Evolutionary conservation across 2,888 invertebrate genomes (phyloP), one percentile per base, ranked within the genome.

Genomic region (Eupithecia pulchellata): DNA sequence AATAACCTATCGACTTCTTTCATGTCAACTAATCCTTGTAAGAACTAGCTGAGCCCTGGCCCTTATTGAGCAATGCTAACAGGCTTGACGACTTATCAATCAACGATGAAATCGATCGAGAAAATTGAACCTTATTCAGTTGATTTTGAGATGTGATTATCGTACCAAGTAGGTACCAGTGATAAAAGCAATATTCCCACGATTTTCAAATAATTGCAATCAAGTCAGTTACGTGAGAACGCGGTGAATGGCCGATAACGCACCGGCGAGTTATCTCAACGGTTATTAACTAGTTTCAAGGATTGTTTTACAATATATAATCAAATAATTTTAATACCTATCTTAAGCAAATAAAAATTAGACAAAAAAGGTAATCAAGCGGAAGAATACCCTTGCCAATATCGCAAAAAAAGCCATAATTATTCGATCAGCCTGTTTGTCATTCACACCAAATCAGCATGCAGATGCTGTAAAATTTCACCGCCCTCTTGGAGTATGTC

Each of bases 161-260:
- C 32, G 25, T 55, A 20, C 27, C 27, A 57, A 64, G 30, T n/a
- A n/a, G n/a, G n/a, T 55, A 29, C 30, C 20, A 67, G 57, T 55
- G 69, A 64, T 66, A 5, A 73, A 61, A 67, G 69, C 39, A 63
- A 62, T 64, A 68, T 75, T 78, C 77, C 75, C 72, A 78, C 78
- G 75, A 76, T 71, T 71, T 75, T 70, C 58, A 68, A 75, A 72
- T 69, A 76, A 75, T 72, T 75, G 64, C 62, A 74, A 73, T 73
- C 67, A 55, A 75, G 71, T 73, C 67, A 73, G 72, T 75, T 75
- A 78, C 77, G 68, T 66, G 74, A 73, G 71, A 60, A 64, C 57
- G 69, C 66, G 71, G 77, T 78, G 77, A 77, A 78, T 66, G 75
- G 61, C 74, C 78, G 78, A 78, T 78, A 78, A 74, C 68, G 57